Percentiles rank a stretch among this genome's conserved stretches.
These are phyloP conservation scores for Melospiza melodia DNA, from an alignment of 2,113 vertebrate species.

Conservation along the genomic window DNA sequence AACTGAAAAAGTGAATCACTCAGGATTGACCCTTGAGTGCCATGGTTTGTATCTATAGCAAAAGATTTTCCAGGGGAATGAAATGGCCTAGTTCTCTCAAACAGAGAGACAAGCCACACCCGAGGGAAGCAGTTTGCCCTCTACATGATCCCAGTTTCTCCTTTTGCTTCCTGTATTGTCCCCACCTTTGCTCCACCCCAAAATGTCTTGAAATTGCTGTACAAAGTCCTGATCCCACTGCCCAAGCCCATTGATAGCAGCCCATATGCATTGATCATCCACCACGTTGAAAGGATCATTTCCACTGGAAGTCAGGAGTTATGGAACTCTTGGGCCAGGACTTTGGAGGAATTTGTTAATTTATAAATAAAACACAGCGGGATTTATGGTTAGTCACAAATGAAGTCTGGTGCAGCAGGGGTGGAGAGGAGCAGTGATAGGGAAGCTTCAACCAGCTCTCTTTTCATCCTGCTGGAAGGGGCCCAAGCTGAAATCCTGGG, in stretches of 20 bases:
- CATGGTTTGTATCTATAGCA: neutral
- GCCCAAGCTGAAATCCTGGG: rapidly evolving
- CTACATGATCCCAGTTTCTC: neutral
- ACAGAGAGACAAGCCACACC: neutral
- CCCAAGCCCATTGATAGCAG: neutral
- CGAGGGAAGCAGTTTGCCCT: neutral
- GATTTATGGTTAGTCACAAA: neutral
- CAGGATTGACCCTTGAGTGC: neutral
- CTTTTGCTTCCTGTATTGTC: neutral
- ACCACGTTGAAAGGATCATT: neutral
- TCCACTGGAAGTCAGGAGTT: neutral
- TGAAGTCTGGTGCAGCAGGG: neutral
- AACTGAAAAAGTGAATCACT: neutral
- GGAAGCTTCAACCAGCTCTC: neutral
- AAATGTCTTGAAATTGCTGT: neutral
- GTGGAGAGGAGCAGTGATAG: neutral
- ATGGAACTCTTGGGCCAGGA: neutral
- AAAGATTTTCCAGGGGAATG: neutral
- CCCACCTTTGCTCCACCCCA: neutral
- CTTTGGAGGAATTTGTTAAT: neutral
- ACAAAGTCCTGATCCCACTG: neutral
- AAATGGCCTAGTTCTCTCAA: neutral
- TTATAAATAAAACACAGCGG: neutral
- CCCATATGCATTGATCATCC: rapidly evolving
- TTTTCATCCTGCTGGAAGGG: rapidly evolving